These are phyloP conservation scores for Penaeus japonicus DNA, from an alignment of 1,140 invertebrate genomes.

Conservation along the genomic window DNA sequence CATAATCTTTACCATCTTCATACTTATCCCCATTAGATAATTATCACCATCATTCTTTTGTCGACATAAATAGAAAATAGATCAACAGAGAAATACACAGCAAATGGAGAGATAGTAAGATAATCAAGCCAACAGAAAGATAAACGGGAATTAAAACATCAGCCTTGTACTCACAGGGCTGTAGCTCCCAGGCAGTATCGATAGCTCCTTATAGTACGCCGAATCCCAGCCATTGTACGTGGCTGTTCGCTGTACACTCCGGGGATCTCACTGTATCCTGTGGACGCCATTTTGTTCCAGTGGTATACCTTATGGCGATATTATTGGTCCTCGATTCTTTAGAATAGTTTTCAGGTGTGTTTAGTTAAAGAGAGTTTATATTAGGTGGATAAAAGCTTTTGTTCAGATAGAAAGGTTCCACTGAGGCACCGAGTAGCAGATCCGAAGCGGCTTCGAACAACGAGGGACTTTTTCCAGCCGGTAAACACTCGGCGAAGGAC, in stretches of 20 bases:
- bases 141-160: neutral
- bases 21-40: neutral
- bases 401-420: no score
- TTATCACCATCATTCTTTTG: neutral
- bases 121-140: neutral
- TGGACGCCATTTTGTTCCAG: neutral
- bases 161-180: neutral
- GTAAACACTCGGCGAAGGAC: no score
- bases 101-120: neutral
- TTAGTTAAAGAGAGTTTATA: no score
- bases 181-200: neutral
- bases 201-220: neutral
- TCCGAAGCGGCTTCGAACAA: no score
- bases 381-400: no score
- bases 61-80: neutral
- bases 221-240: neutral
- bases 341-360: neutral
- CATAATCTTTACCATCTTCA: no score
- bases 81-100: neutral
- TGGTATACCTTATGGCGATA: neutral
- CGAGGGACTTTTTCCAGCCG: no score
- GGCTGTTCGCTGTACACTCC: constrained; percentile 30
- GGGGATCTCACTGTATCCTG: constrained; percentile 1
- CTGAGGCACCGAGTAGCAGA: no score
- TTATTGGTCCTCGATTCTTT: neutral